Evolutionary conservation across 2,797 vertebrate genomes (phyloP).

Genomic region (Crocodylus rhombifer): DNA sequence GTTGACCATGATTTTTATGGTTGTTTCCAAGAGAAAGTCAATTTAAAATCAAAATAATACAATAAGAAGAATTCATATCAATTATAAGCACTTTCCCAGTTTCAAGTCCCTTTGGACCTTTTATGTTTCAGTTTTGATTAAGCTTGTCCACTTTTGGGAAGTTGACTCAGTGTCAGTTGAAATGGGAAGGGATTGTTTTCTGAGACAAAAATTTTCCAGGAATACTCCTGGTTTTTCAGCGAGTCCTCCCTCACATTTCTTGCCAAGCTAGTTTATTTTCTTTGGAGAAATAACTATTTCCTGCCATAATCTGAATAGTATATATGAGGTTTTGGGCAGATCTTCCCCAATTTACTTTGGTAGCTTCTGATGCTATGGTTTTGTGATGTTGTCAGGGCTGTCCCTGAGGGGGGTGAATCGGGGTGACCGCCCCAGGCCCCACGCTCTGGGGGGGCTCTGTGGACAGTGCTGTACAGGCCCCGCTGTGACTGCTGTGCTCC

Average conservation of each 20-base stretch:
- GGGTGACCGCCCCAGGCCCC: too few relatives aligned
- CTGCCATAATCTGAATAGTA: conserved; percentile 18
- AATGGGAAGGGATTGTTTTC: background rate
- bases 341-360: conserved; percentile 19
- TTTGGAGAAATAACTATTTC: background rate
- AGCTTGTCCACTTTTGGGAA: background rate
- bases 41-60: too few relatives aligned
- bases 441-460: too few relatives aligned
- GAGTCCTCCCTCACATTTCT: conserved; percentile 27
- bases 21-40: too few relatives aligned
- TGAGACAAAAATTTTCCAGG: background rate
- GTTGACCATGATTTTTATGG: too few relatives aligned
- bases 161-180: background rate
- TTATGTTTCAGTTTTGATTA: conserved; percentile 49
- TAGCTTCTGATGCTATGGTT: conserved; percentile 26
- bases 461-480: too few relatives aligned
- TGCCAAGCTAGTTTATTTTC: conserved; percentile 57
- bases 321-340: conserved; percentile 7
- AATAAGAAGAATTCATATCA: background rate
- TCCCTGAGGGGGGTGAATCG: too few relatives aligned
- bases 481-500: too few relatives aligned
- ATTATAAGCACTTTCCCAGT: conserved; percentile 26
- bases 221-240: background rate
- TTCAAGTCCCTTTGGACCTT: conserved; percentile 11
- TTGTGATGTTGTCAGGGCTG: too few relatives aligned